These are phyloP conservation scores for Sylvia borin DNA, from an alignment of 2,797 vertebrate species.

Conservation along the genomic window DNA sequence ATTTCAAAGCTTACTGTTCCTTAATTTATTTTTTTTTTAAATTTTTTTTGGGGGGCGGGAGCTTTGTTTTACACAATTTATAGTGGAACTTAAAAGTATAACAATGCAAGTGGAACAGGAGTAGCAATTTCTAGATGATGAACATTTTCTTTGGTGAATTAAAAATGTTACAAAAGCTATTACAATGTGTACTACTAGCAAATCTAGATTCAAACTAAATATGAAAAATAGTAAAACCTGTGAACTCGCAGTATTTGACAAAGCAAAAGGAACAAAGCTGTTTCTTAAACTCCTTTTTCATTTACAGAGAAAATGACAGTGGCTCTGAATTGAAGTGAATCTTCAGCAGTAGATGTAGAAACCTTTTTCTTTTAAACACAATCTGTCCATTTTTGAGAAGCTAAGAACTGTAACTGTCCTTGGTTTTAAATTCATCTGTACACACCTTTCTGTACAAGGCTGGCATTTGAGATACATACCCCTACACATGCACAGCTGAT, in stretches of 20 bases:
- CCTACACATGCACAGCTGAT: background rate
- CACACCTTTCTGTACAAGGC: background rate
- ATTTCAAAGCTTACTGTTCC: background rate
- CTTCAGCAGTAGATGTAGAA: background rate
- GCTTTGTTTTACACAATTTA: background rate
- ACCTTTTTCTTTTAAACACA: background rate
- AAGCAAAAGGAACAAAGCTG: background rate
- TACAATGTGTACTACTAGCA: background rate
- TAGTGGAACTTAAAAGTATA: background rate
- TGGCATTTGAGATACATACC: background rate
- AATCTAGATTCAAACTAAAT: background rate
- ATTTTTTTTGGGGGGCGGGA: fast-evolving
- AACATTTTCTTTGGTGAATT: background rate
- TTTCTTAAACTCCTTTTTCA: background rate
- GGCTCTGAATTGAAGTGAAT: background rate
- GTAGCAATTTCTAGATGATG: background rate
- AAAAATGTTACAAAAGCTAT: background rate
- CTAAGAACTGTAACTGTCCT: background rate
- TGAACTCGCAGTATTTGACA: background rate
- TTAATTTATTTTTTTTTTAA: background rate
- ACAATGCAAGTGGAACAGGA: background rate
- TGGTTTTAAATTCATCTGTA: background rate
- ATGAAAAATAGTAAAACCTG: background rate
- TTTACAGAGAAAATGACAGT: background rate
- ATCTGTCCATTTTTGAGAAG: background rate